A percentile compares a stretch with the other conserved stretches of the same genome.
phyloP scores from a whole-genome alignment of 2,113 vertebrate genomes.

The Poeciliopsis prolifica region DNA sequence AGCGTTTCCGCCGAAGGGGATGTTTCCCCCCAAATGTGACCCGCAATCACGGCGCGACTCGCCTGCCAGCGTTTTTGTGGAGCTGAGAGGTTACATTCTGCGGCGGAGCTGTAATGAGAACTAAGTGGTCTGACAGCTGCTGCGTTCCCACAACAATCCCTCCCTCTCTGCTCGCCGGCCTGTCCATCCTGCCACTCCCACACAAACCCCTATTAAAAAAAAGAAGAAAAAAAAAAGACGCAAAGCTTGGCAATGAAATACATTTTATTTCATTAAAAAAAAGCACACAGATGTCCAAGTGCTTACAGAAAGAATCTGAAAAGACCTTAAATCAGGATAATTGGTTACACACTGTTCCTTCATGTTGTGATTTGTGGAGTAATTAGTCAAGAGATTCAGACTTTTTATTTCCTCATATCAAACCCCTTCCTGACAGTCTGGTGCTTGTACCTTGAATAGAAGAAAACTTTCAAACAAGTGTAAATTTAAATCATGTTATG shows the following conservation, averaged over 20 bases:
- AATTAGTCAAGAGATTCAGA: constrained; percentile 28
- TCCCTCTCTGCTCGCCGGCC: constrained; percentile 62
- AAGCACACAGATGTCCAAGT: neutral
- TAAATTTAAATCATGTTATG: neutral
- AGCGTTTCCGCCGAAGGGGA: neutral
- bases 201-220: neutral
- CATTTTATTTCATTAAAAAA: constrained; percentile 6
- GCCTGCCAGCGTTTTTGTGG: neutral
- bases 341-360: constrained; percentile 27
- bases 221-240: neutral
- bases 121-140: constrained; percentile 59
- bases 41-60: neutral
- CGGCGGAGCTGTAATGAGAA: constrained; percentile 32
- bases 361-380: constrained; percentile 28
- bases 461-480: neutral
- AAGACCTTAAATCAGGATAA: constrained; percentile 29
- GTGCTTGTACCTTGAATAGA: neutral
- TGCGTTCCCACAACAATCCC: constrained; percentile 73
- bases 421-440: constrained; percentile 19
- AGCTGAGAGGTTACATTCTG: constrained; percentile 34
- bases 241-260: neutral
- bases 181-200: constrained; percentile 17
- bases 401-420: constrained; percentile 34
- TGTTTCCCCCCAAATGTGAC: neutral
- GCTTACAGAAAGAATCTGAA: neutral